phyloP scores from a whole-genome alignment of 2,113 vertebrate species.

The Engystomops pustulosus region DNA sequence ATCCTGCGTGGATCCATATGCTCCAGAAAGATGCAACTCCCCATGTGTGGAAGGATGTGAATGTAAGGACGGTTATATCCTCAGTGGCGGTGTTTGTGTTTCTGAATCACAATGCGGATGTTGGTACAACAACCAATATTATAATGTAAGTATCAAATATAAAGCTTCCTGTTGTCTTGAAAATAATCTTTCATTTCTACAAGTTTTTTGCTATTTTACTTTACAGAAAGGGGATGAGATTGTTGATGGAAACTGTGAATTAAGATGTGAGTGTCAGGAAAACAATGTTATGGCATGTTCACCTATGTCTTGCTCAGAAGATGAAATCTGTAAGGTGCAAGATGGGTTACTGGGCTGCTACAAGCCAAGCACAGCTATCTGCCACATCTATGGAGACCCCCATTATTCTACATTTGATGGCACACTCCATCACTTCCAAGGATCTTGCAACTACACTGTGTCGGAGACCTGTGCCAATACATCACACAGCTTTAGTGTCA shows the following conservation, averaged over 20 bases:
- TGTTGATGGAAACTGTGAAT: constrained; percentile 71
- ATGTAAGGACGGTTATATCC: constrained; percentile 73
- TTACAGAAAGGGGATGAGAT: constrained; percentile 73
- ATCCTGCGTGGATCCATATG: constrained; percentile 69
- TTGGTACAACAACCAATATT: constrained; percentile 72
- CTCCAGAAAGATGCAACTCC: constrained; percentile 65
- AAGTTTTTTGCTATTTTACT: not conserved
- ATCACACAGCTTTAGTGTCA: constrained; percentile 72
- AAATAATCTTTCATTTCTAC: no score
- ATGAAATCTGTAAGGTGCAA: constrained; percentile 76
- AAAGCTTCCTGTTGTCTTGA: not conserved
- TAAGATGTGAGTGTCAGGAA: constrained; percentile 74
- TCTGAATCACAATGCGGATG: constrained; percentile 74
- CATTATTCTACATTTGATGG: constrained; percentile 78
- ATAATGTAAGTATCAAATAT: constrained; percentile 58
- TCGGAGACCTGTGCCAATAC: constrained; percentile 74
- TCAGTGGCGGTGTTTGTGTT: constrained; percentile 74
- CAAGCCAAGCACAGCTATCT: constrained; percentile 70
- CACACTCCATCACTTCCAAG: constrained; percentile 74
- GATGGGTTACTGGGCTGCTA: constrained; percentile 71
- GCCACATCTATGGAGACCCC: constrained; percentile 76
- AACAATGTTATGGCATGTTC: constrained; percentile 68
- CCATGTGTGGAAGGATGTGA: constrained; percentile 74
- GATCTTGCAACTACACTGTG: constrained; percentile 76
- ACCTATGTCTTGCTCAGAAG: constrained; percentile 65